A percentile compares a stretch with the other conserved stretches of the same genome.
Conservation (phyloP, 2,888 invertebrate genomes). For the Litoditis marina region DNA sequence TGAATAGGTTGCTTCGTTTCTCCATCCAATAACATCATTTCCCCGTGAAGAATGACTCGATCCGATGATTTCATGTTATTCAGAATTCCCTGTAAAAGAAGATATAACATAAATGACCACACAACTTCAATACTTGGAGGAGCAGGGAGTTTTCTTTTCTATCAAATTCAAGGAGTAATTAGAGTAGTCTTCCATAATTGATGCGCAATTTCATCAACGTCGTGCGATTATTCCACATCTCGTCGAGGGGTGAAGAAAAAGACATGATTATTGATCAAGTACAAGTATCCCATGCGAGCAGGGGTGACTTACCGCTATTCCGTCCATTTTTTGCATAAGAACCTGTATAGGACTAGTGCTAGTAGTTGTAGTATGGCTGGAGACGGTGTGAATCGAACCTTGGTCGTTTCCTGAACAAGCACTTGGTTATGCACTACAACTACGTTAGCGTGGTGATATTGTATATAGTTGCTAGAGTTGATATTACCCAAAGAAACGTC, state of each 20-base stretch:
- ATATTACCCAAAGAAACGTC: background rate
- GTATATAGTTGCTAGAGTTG: no score
- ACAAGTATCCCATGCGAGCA: no score
- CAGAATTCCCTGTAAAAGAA: constrained; percentile 42
- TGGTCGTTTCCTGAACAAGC: constrained; percentile 41
- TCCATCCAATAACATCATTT: constrained; percentile 53
- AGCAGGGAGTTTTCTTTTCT: background rate
- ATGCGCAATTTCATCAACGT: no score
- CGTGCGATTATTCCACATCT: no score
- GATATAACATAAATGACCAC: no score
- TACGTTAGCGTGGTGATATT: no score
- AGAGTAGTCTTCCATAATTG: no score
- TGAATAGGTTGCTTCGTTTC: constrained; percentile 51
- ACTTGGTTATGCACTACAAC: no score
- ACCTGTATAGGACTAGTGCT: constrained; percentile 49
- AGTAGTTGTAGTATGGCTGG: constrained; percentile 37
- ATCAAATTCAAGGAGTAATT: no score
- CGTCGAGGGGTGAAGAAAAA: no score
- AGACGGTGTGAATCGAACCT: constrained; percentile 41
- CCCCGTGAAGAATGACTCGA: constrained; percentile 51
- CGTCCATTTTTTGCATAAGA: constrained; percentile 58
- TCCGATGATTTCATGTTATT: constrained; percentile 54
- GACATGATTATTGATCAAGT: background rate
- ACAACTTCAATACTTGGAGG: no score
- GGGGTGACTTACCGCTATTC: constrained; percentile 47